Evolutionary conservation across 2,888 invertebrate genomes (phyloP).

Genomic region (Hermaeophaga mercurialis): DNA sequence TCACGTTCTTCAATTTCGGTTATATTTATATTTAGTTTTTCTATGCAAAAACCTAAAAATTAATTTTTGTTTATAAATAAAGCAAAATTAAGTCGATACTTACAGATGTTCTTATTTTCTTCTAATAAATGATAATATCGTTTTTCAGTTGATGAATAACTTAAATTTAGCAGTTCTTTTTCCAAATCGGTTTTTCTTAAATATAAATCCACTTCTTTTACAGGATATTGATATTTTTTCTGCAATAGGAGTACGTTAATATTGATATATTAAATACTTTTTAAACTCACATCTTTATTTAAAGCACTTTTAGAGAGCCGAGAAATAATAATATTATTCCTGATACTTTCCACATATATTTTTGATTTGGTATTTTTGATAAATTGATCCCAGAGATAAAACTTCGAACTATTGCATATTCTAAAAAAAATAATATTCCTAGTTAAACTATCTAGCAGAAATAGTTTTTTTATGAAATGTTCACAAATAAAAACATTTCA

Average conservation of each 20-base stretch:
- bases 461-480: no score
- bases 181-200: slow-evolving; percentile 32
- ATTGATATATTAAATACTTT: not conserved
- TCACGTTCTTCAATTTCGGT: slow-evolving; percentile 38
- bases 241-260: slow-evolving; percentile 21
- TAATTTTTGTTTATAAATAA: no score
- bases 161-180: slow-evolving; percentile 15
- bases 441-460: no score
- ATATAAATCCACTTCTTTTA: slow-evolving; percentile 37
- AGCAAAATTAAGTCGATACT: slow-evolving; percentile 15
- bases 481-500: no score
- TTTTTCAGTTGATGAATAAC: slow-evolving; percentile 10
- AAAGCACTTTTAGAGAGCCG: slow-evolving; percentile 35
- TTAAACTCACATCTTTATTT: slow-evolving; percentile 34
- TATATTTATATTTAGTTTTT: slow-evolving; percentile 37
- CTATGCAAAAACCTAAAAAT: slow-evolving; percentile 37
- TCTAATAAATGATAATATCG: slow-evolving; percentile 17
- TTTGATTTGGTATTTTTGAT: slow-evolving; percentile 37
- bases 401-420: slow-evolving; percentile 40
- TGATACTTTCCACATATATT: slow-evolving; percentile 36
- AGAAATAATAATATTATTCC: slow-evolving; percentile 38
- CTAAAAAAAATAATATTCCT: no score
- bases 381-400: slow-evolving; percentile 42
- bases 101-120: slow-evolving; percentile 36
- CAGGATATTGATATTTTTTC: slow-evolving; percentile 36